Evolutionary conservation across 2,888 invertebrate genomes (phyloP).

Genomic region (Leucophenga montana): DNA sequence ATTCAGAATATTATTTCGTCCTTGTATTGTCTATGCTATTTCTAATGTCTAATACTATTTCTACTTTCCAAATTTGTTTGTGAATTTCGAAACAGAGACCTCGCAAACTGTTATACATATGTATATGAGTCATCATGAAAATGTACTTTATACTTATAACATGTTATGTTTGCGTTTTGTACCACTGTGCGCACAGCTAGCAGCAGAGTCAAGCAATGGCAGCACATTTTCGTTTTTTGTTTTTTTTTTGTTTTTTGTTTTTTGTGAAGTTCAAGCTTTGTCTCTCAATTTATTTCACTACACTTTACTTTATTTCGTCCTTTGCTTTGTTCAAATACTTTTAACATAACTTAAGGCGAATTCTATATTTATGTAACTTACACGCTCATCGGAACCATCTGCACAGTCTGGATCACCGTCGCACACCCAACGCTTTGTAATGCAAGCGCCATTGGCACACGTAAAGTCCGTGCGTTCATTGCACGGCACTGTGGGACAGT

Average conservation of each 20-base stretch:
- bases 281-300: background rate
- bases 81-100: no score
- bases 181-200: background rate
- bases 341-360: no score
- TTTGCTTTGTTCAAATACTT: no score
- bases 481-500: slow-evolving; percentile 83
- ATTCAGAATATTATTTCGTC: no score
- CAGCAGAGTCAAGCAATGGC: background rate
- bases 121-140: no score
- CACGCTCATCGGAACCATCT: slow-evolving; percentile 87
- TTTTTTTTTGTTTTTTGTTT: background rate
- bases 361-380: slow-evolving; percentile 68
- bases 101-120: no score
- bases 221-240: background rate
- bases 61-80: no score
- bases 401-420: slow-evolving; percentile 91
- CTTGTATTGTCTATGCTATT: no score
- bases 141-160: no score
- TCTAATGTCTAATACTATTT: no score
- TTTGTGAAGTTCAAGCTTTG: background rate
- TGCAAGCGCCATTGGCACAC: slow-evolving; percentile 84
- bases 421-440: slow-evolving; percentile 86
- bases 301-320: background rate
- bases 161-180: slow-evolving; percentile 15
- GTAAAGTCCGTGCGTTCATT: slow-evolving; percentile 81